A percentile compares a stretch with the other conserved stretches of the same genome.
Evolutionary conservation across 2,797 vertebrate species (phyloP).

Genomic region (Thunnus albacares): DNA sequence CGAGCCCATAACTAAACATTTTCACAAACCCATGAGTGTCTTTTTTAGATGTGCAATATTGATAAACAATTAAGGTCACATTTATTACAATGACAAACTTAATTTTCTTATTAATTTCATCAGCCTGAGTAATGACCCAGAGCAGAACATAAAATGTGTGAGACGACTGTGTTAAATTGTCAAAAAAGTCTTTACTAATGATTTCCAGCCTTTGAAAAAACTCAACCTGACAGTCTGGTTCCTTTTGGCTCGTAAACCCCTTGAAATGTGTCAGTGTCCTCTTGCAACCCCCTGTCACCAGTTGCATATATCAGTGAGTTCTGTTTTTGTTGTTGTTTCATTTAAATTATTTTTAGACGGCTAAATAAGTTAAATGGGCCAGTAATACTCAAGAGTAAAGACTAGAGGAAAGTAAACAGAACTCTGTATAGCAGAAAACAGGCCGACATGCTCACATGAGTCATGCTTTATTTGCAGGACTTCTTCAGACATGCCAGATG

Average conservation of each 20-base stretch:
- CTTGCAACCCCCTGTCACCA: no score
- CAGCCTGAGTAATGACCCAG: neutral
- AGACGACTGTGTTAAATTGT: neutral
- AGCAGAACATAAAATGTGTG: neutral
- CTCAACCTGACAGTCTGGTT: no score
- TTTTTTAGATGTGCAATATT: neutral
- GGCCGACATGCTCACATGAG: conserved; percentile 17
- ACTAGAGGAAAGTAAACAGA: no score
- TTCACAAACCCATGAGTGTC: neutral
- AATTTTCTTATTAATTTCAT: neutral
- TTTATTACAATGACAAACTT: neutral
- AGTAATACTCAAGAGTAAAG: no score
- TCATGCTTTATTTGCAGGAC: conserved; percentile 76
- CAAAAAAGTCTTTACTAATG: no score
- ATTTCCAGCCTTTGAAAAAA: neutral
- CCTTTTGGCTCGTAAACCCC: no score
- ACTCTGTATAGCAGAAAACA: neutral
- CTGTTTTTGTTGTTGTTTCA: no score
- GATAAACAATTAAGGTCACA: neutral
- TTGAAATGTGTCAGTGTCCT: no score
- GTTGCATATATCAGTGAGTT: no score
- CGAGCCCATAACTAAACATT: neutral
- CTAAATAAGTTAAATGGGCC: no score
- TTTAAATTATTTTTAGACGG: no score
- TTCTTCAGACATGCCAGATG: conserved; percentile 84